phyloP scores from a whole-genome alignment of 1,140 invertebrate species.

The Pectinophora gossypiella region DNA sequence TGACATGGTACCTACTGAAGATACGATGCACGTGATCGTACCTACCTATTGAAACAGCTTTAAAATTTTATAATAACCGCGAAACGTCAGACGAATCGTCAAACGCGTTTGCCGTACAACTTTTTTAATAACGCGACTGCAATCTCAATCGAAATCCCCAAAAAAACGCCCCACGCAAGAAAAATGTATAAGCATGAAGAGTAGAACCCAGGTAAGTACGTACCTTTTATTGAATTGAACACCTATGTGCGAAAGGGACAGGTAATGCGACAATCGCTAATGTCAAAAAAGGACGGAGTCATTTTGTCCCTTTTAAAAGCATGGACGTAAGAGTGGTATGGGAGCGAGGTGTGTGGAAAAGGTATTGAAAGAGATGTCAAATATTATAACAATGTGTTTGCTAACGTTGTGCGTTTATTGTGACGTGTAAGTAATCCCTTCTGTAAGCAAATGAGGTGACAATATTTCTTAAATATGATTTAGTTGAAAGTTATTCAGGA shows the following conservation, averaged over 20 bases:
- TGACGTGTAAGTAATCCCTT: no score
- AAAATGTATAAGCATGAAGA: slow-evolving; percentile 70
- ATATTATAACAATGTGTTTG: no score
- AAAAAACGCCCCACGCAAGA: slow-evolving; percentile 57
- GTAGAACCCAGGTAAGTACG: slow-evolving; percentile 62
- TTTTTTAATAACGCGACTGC: slow-evolving; percentile 70
- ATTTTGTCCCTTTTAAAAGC: slow-evolving; percentile 26
- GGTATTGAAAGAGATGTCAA: neutral
- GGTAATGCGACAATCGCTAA: slow-evolving; percentile 23
- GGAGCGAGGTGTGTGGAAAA: neutral
- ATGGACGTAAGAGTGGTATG: neutral
- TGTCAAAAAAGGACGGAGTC: slow-evolving; percentile 35
- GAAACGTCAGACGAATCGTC: neutral
- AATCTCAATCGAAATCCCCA: slow-evolving; percentile 57
- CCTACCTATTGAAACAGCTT: no score
- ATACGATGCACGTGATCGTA: no score
- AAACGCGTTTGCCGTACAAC: slow-evolving; percentile 49
- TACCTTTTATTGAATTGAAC: slow-evolving; percentile 69
- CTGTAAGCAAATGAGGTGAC: no score
- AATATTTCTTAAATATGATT: no score
- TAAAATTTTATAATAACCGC: neutral
- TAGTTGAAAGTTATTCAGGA: no score
- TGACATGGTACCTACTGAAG: no score
- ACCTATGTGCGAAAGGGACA: slow-evolving; percentile 59
- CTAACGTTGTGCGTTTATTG: no score